Conservation (phyloP, 2,888 invertebrate species). For the Himalopsyche japonica region DNA sequence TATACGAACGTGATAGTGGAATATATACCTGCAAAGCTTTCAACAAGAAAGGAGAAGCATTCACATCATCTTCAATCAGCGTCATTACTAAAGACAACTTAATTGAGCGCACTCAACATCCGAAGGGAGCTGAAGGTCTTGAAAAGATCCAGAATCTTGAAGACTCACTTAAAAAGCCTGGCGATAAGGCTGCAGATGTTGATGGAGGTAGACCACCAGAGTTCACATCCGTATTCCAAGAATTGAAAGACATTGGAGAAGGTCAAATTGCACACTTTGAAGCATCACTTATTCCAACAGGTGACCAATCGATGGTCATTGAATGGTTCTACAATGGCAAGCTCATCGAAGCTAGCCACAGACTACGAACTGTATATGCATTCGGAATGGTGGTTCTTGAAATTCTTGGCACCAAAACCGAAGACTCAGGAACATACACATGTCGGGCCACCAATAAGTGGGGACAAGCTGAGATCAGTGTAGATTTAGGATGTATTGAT, state of each 20-base stretch:
- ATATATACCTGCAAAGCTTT: slow-evolving; percentile 91
- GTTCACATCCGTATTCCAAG: slow-evolving; percentile 85
- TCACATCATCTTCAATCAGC: slow-evolving; percentile 86
- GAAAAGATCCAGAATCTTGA: slow-evolving; percentile 90
- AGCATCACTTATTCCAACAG: slow-evolving; percentile 91
- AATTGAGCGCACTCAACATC: slow-evolving; percentile 89
- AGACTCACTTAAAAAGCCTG: slow-evolving; percentile 77
- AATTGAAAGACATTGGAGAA: slow-evolving; percentile 83
- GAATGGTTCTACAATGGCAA: slow-evolving; percentile 97
- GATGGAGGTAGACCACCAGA: slow-evolving; percentile 85
- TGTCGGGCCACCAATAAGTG: slow-evolving; percentile 89
- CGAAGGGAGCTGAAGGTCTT: slow-evolving; percentile 90
- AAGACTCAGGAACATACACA: slow-evolving; percentile 88
- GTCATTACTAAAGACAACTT: slow-evolving; percentile 81
- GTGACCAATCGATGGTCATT: slow-evolving; percentile 90
- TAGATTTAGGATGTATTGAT: slow-evolving; percentile 80
- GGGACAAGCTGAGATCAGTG: slow-evolving; percentile 85
- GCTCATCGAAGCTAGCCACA: slow-evolving; percentile 83
- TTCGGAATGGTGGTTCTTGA: slow-evolving; percentile 98
- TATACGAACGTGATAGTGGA: slow-evolving; percentile 91
- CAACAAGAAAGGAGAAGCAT: slow-evolving; percentile 87
- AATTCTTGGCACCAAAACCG: slow-evolving; percentile 89
- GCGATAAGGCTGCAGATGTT: slow-evolving; percentile 67
- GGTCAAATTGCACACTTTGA: slow-evolving; percentile 98
- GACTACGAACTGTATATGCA: slow-evolving; percentile 91